Evolutionary conservation across 2,888 invertebrate genomes (phyloP), one percentile per base, ranked within the genome.

Genomic region (Koerneria pararmatus): DNA sequence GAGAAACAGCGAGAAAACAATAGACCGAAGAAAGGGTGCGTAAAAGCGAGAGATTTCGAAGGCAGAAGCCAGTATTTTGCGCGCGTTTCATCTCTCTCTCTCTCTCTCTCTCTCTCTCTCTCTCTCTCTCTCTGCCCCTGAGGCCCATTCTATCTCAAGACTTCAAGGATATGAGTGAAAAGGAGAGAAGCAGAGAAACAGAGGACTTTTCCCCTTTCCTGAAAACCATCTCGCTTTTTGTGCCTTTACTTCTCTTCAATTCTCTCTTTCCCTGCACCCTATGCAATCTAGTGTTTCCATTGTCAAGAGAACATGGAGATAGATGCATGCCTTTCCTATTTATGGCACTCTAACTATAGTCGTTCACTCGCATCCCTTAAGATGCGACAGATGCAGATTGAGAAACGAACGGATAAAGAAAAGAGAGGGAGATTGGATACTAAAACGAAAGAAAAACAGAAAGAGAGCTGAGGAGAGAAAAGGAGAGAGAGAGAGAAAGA

Each of bases 31-130:
- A 56, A 31, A 15, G 32, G 57, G 24, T 32, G 8, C 24, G 11
- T 6, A 32, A 31, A 11, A 56, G 5, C 8, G 4, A 6, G 57
- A 53, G 15, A 53, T n/a, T 22, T 19, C 15, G 22, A 53, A 24
- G 24, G 22, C 22, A 15, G 11, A 11, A 11, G 6, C 22, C 51
- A 24, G 15, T n/a, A 51, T 6, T 6, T n/a, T 22, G 24, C 6
- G 11, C 6, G 51, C 24, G 51, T 22, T n/a, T 6, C 11, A 22
- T 11, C n/a, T 6, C 51, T 51, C 24, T 51, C 57, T 56, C n/a
- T 11, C 32, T 56, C 31, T 56, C 54, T 56, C 64, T 35, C 46
- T 51, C 46, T 49, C 32, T 41, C 46, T 32, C 32, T 61, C 34
- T 19, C 8, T 22, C 51, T 51, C 51, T 51, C 51, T 24, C 22